Conservation (phyloP, 2,797 vertebrate genomes). For the Cheirogaleus major region DNA sequence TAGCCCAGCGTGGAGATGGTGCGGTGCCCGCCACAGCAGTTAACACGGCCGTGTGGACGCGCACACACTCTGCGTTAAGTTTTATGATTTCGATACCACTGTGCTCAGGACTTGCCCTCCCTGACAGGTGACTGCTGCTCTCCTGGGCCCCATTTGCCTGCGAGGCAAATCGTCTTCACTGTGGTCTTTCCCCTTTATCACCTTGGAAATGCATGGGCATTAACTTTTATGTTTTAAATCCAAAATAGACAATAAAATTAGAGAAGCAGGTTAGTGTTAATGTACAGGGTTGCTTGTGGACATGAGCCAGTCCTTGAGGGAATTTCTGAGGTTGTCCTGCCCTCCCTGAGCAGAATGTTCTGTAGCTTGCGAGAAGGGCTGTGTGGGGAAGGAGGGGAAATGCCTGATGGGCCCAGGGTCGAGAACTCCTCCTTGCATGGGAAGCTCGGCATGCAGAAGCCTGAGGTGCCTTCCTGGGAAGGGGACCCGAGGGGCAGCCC, state of each 20-base stretch:
- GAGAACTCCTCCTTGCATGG: not conserved
- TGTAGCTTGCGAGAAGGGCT: not conserved
- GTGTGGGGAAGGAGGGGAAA: not conserved
- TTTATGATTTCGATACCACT: not conserved
- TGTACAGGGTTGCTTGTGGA: not conserved
- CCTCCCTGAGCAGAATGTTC: not conserved
- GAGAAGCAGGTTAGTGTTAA: not conserved
- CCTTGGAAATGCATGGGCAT: constrained; percentile 16
- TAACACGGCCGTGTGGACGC: not conserved
- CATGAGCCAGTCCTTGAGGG: not conserved
- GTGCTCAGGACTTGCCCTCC: not conserved
- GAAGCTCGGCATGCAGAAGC: not conserved
- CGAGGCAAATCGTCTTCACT: not conserved
- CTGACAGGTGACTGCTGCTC: not conserved
- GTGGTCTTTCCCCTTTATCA: not conserved
- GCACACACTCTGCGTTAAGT: not conserved
- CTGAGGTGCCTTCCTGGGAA: not conserved
- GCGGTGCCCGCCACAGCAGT: not conserved
- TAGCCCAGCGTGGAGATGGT: not conserved
- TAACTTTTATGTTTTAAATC: constrained; percentile 41
- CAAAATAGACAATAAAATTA: constrained; percentile 22
- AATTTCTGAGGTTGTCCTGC: not conserved
- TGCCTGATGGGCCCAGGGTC: not conserved
- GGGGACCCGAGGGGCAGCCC: not conserved
- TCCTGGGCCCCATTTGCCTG: not conserved